These are phyloP conservation scores for Aurelia aurita DNA, from an alignment of 30 jellyfish, hydroid and myxozoan species.

Conservation along the genomic window DNA sequence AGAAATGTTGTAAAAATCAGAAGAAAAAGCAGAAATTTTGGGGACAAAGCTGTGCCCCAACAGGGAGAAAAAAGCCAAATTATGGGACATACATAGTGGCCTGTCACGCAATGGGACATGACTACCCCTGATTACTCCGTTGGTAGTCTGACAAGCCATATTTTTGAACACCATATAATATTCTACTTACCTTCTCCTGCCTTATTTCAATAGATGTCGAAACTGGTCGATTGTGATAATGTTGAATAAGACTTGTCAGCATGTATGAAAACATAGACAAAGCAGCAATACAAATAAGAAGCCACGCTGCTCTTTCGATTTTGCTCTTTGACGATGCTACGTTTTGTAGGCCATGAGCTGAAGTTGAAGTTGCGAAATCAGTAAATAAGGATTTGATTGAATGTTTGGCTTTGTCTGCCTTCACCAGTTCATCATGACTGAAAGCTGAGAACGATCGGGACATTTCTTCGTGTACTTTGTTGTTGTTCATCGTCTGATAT, in stretches of 20 bases:
- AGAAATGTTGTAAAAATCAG: no score
- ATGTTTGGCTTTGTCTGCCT: no score
- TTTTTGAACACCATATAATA: neutral
- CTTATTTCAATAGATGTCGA: neutral
- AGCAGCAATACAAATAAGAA: neutral
- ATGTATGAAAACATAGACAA: neutral
- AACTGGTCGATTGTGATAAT: neutral
- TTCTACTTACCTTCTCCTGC: neutral
- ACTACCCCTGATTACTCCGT: no score
- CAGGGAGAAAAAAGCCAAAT: no score
- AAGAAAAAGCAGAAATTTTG: no score
- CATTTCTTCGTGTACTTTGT: no score
- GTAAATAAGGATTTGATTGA: neutral
- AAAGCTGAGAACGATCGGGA: no score
- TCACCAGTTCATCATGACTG: no score
- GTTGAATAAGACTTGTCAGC: neutral
- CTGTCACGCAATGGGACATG: no score
- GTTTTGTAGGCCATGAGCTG: conserved; percentile 2
- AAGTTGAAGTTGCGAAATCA: neutral
- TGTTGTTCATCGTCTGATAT: no score
- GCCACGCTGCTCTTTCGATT: conserved; percentile 1
- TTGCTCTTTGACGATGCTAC: neutral
- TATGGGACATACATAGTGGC: no score
- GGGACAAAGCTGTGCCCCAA: no score
- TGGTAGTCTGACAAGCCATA: neutral